Conservation (phyloP, 1,140 invertebrate genomes). For the Lepidurus couesii region DNA sequence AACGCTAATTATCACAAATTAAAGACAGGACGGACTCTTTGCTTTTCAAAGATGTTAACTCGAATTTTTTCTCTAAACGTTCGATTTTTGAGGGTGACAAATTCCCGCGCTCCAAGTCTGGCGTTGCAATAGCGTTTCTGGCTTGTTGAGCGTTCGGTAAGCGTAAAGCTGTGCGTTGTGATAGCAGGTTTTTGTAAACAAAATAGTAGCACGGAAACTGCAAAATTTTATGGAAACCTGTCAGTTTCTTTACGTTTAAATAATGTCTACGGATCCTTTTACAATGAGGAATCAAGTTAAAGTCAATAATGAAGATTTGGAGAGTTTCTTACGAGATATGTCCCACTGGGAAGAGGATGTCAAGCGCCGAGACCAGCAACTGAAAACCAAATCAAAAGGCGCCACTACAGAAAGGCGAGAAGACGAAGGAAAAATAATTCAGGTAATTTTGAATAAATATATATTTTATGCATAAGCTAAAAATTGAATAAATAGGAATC, state of each 20-base stretch:
- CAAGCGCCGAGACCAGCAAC: slow-evolving; percentile 66
- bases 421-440: slow-evolving; percentile 34
- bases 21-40: too few relatives aligned
- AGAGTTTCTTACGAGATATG: slow-evolving; percentile 66
- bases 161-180: too few relatives aligned
- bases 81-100: too few relatives aligned
- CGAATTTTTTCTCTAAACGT: too few relatives aligned
- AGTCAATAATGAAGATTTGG: slow-evolving; percentile 65
- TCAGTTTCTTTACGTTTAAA: neutral
- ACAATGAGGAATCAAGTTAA: slow-evolving; percentile 61
- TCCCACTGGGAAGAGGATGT: slow-evolving; percentile 77
- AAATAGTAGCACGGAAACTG: too few relatives aligned
- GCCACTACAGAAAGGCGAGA: slow-evolving; percentile 19
- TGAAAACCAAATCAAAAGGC: slow-evolving; percentile 40
- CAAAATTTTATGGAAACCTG: too few relatives aligned
- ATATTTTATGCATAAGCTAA: slow-evolving; percentile 6
- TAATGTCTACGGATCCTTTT: slow-evolving; percentile 44
- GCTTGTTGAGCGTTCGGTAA: too few relatives aligned
- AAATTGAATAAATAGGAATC: neutral
- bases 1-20: too few relatives aligned
- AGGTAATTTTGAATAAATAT: slow-evolving; percentile 1
- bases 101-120: too few relatives aligned
- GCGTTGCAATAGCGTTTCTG: too few relatives aligned
- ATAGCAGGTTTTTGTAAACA: too few relatives aligned
- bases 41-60: too few relatives aligned